A percentile compares a stretch with the other conserved stretches of the same genome.
Conservation (phyloP, 64 coral and sea anemone genomes). For the Dendrophyllia cribrosa region DNA sequence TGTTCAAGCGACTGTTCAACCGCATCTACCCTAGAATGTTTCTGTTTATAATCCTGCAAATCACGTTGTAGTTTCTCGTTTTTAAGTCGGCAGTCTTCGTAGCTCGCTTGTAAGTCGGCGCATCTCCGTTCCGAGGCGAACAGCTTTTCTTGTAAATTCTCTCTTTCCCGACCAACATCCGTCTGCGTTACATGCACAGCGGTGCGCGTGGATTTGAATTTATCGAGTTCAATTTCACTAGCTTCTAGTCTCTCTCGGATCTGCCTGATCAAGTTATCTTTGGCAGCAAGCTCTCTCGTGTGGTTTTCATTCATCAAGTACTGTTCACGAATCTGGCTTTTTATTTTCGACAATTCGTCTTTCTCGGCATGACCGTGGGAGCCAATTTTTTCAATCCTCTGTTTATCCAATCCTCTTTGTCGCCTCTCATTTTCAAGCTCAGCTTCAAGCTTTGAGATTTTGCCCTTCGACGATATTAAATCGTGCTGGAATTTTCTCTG, state of each 20-base stretch:
- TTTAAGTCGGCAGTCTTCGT: constrained; percentile 42
- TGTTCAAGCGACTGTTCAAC: constrained; percentile 48
- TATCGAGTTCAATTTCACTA: constrained; percentile 69
- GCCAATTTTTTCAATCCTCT: constrained; percentile 71
- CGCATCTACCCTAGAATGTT: constrained; percentile 44
- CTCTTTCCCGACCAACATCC: constrained; percentile 61
- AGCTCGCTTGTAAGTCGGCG: constrained; percentile 47
- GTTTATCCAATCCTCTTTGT: constrained; percentile 45
- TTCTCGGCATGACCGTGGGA: constrained; percentile 61
- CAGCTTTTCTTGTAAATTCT: constrained; percentile 65
- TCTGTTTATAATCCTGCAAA: constrained; percentile 64
- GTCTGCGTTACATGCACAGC: constrained; percentile 35
- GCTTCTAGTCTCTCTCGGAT: constrained; percentile 76
- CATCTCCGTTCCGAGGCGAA: constrained; percentile 63
- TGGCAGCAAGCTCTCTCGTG: constrained; percentile 62
- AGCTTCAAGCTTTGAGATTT: constrained; percentile 84
- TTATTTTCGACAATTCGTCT: constrained; percentile 82
- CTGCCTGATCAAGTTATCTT: constrained; percentile 67
- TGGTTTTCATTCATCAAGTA: constrained; percentile 64
- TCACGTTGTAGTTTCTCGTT: constrained; percentile 70
- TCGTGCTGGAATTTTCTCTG: constrained; percentile 72
- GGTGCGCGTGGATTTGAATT: constrained; percentile 51
- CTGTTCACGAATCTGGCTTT: constrained; percentile 82
- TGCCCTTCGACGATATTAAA: constrained; percentile 60
- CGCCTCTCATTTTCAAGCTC: constrained; percentile 89